These are phyloP conservation scores for Scaptomyza cyrtandrae DNA, from an alignment of 2,888 invertebrate species.

Conservation along the genomic window DNA sequence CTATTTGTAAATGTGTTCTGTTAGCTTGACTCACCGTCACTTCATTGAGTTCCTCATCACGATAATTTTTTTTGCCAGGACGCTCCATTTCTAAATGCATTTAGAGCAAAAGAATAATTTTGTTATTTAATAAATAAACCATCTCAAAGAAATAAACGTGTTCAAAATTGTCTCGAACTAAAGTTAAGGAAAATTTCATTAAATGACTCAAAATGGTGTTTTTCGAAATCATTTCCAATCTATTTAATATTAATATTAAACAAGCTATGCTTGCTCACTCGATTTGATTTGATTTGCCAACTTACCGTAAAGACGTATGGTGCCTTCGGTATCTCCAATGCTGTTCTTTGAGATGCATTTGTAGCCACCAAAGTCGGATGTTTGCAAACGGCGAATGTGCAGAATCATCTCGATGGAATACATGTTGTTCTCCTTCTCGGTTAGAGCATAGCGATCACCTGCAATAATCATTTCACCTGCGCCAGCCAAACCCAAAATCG, in stretches of 20 bases:
- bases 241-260: no score
- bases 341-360: slow-evolving; percentile 97
- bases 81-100: slow-evolving; percentile 82
- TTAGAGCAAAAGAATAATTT: background rate
- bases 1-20: background rate
- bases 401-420: slow-evolving; percentile 94
- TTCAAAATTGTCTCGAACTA: background rate
- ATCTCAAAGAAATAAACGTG: background rate
- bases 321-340: slow-evolving; percentile 95
- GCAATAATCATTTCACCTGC: slow-evolving; percentile 96
- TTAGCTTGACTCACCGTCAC: slow-evolving; percentile 83
- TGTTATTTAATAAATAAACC: no score
- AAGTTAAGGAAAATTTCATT: no score
- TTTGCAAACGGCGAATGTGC: slow-evolving; percentile 90
- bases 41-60: slow-evolving; percentile 85
- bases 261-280: no score
- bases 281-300: slow-evolving; percentile 51
- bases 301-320: slow-evolving; percentile 94
- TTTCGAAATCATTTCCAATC: no score
- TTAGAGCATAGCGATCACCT: slow-evolving; percentile 93
- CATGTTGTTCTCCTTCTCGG: slow-evolving; percentile 91
- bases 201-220: no score
- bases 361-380: slow-evolving; percentile 93
- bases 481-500: slow-evolving; percentile 42
- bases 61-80: slow-evolving; percentile 84